Evolutionary conservation across 2,113 vertebrate species (phyloP).

Genomic region (Burhinus oedicnemus): DNA sequence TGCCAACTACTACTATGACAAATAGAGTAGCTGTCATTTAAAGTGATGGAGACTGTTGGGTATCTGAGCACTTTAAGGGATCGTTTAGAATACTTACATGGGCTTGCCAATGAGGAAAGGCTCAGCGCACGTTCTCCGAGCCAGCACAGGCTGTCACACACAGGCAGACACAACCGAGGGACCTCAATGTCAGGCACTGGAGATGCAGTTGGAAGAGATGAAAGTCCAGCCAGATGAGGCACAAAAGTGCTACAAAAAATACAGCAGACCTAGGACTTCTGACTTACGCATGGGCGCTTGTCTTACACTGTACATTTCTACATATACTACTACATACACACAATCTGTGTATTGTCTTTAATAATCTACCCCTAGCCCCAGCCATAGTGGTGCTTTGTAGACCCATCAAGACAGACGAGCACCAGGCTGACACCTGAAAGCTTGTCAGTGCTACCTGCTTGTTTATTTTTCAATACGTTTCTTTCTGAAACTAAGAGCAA

Average conservation of each 20-base stretch:
- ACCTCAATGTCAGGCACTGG: not conserved
- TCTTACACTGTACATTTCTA: too few relatives aligned
- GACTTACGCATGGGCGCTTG: rapidly evolving
- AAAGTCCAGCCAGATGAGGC: not conserved
- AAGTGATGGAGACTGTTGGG: not conserved
- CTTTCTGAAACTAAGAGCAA: not conserved
- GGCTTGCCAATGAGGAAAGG: rapidly evolving
- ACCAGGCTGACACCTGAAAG: not conserved
- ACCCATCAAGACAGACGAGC: not conserved
- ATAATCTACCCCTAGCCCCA: not conserved
- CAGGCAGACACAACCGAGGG: not conserved
- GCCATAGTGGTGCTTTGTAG: not conserved
- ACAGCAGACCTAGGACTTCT: not conserved
- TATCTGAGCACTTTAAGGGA: not conserved
- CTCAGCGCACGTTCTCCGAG: rapidly evolving
- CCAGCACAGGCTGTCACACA: not conserved
- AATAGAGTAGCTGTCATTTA: not conserved
- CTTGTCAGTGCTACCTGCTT: not conserved
- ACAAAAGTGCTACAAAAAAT: not conserved
- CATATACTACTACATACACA: too few relatives aligned
- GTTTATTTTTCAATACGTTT: not conserved
- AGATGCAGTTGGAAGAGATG: not conserved
- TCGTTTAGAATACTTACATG: not conserved
- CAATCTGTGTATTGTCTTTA: not conserved
- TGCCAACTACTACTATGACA: not conserved